Conservation (phyloP, 2,797 vertebrate species). For the Arnoldichthys spilopterus region DNA sequence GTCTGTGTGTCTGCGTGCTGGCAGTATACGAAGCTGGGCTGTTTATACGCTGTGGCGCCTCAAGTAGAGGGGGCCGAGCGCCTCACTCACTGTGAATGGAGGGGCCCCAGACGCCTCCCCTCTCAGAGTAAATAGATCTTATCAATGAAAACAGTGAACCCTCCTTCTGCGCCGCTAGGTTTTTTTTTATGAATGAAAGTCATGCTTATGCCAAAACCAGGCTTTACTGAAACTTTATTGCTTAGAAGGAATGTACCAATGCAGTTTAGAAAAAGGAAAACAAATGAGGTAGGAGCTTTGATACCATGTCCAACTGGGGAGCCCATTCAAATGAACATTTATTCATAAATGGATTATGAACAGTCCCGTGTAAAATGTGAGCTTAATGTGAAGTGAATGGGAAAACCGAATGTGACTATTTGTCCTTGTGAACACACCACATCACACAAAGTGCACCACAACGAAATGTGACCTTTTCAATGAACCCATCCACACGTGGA, state of each 20-base stretch:
- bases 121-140: constrained; percentile 62
- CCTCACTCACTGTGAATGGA: constrained; percentile 48
- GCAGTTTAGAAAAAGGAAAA: background rate
- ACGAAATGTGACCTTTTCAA: too few relatives aligned
- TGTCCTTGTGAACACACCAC: too few relatives aligned
- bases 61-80: constrained; percentile 15
- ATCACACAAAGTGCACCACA: too few relatives aligned
- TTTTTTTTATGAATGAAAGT: constrained; percentile 65
- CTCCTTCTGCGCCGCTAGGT: constrained; percentile 27
- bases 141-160: constrained; percentile 61
- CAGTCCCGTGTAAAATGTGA: background rate
- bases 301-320: background rate
- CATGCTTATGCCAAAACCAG: constrained; percentile 53
- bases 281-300: background rate
- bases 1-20: constrained; percentile 41
- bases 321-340: background rate
- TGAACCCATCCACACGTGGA: too few relatives aligned
- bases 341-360: background rate
- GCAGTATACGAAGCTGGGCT: constrained; percentile 39
- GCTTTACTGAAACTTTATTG: constrained; percentile 49
- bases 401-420: too few relatives aligned
- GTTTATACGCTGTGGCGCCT: constrained; percentile 61
- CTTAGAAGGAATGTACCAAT: constrained; percentile 13
- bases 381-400: too few relatives aligned
- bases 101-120: constrained; percentile 47